A percentile compares a stretch with the other conserved stretches of the same genome.
Conservation (phyloP, 2,113 vertebrate genomes). For the Pachypanchax playfairii region DNA sequence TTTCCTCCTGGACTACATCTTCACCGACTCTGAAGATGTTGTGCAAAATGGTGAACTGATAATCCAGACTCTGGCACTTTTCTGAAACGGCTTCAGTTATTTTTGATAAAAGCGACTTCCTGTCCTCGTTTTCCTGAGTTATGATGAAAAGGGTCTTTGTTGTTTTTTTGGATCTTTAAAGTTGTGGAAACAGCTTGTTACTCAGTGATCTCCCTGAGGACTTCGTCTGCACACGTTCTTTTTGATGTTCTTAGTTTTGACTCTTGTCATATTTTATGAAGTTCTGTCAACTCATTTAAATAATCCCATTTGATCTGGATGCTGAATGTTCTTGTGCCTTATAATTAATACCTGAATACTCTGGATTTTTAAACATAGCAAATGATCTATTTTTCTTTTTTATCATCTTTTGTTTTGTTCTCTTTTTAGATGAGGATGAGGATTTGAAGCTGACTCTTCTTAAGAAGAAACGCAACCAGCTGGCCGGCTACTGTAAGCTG, state of each 20-base stretch:
- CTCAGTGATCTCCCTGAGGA: slow-evolving; percentile 14
- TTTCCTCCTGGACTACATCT: slow-evolving; percentile 88
- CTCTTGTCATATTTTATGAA: slow-evolving; percentile 26
- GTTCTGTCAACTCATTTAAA: slow-evolving; percentile 9
- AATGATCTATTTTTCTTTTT: neutral
- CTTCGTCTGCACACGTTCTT: slow-evolving; percentile 13
- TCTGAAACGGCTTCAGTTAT: neutral
- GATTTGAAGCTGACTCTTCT: slow-evolving; percentile 74
- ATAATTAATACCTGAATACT: slow-evolving; percentile 1
- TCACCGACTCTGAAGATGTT: slow-evolving; percentile 73
- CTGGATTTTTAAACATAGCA: neutral
- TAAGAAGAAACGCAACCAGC: slow-evolving; percentile 83
- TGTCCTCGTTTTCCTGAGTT: neutral
- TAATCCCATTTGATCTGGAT: neutral
- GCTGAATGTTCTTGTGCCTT: neutral
- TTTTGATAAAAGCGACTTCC: slow-evolving; percentile 9
- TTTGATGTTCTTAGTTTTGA: slow-evolving; percentile 43
- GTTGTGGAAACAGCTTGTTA: slow-evolving; percentile 14
- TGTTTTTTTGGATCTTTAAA: neutral
- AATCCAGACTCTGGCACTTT: neutral
- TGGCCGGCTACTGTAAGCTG: slow-evolving; percentile 89
- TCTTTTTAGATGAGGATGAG: slow-evolving; percentile 22
- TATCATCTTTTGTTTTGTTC: neutral
- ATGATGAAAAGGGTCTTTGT: neutral
- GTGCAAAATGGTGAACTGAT: slow-evolving; percentile 33